Conservation (phyloP, 2,113 vertebrate genomes). For the Phylloscopus whistleri region DNA sequence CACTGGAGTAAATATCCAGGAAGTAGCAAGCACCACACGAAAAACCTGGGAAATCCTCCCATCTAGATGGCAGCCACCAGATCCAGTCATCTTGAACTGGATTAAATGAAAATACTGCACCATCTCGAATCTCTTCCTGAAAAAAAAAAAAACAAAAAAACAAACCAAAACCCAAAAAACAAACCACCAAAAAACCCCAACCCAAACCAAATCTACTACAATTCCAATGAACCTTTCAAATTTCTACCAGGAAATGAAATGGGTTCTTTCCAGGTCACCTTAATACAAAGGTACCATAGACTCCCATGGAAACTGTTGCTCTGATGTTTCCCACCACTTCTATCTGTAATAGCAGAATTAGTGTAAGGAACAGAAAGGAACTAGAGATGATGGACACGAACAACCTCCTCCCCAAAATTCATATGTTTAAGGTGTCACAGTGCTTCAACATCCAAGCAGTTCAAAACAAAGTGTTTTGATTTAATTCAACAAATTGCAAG, state of each 20-base stretch:
- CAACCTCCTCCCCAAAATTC: neutral
- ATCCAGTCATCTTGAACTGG: neutral
- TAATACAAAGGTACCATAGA: neutral
- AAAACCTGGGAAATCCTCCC: neutral
- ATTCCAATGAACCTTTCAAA: neutral
- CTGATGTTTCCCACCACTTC: neutral
- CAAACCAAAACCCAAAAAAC: too few relatives aligned
- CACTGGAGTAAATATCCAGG: neutral
- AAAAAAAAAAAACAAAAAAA: neutral
- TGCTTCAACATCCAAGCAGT: neutral
- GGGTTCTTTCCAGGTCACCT: neutral
- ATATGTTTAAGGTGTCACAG: neutral
- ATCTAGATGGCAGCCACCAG: neutral
- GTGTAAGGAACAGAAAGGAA: neutral
- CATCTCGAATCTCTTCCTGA: neutral
- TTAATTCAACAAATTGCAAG: neutral
- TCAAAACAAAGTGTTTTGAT: neutral
- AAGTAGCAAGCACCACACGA: rapidly evolving
- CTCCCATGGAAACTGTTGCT: neutral
- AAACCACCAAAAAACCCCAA: neutral
- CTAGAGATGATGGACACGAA: rapidly evolving
- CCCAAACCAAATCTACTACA: neutral
- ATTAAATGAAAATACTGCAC: neutral
- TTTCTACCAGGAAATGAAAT: neutral
- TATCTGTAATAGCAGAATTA: neutral